phyloP scores from a whole-genome alignment of 2,797 vertebrate species.

The Sparidentex hasta region DNA sequence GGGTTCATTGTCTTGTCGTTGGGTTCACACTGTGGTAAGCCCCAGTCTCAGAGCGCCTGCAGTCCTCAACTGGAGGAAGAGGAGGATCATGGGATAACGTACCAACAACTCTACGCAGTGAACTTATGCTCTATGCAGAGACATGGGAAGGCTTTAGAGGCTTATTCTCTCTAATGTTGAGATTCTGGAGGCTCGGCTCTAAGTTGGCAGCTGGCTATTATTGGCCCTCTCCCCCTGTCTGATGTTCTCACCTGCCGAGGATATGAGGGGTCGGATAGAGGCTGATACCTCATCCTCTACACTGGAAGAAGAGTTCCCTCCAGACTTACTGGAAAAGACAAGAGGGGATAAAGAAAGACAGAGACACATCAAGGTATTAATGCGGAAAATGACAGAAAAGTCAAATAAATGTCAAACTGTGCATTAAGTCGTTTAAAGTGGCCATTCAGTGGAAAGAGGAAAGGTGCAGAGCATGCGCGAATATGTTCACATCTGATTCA shows the following conservation, averaged over 20 bases:
- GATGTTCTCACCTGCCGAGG: slow-evolving; percentile 89
- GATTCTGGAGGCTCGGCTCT: slow-evolving; percentile 53
- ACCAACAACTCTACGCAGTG: slow-evolving; percentile 78
- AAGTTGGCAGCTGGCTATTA: slow-evolving; percentile 54
- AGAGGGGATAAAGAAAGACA: slow-evolving; percentile 76
- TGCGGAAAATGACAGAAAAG: slow-evolving; percentile 60
- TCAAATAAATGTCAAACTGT: background rate
- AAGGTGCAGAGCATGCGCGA: background rate
- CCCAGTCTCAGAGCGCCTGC: slow-evolving; percentile 85
- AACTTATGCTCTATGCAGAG: slow-evolving; percentile 81
- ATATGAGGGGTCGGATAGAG: slow-evolving; percentile 93
- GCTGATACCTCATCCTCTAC: slow-evolving; percentile 97
- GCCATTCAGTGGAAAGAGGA: background rate
- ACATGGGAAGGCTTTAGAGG: slow-evolving; percentile 71
- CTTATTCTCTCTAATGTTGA: slow-evolving; percentile 64
- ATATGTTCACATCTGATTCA: background rate
- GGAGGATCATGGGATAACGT: slow-evolving; percentile 84
- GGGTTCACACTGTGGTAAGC: slow-evolving; percentile 81
- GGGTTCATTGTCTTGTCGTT: slow-evolving; percentile 80
- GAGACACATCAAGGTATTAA: slow-evolving; percentile 76
- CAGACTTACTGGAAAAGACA: slow-evolving; percentile 93
- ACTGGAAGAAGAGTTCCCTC: slow-evolving; percentile 95
- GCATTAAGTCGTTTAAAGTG: background rate
- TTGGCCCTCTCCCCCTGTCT: slow-evolving; percentile 68
- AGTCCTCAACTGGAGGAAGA: slow-evolving; percentile 87